Percentiles rank a stretch among this genome's conserved stretches.
Conservation (phyloP, 2,888 invertebrate species). For the Cephonodes hylas region DNA sequence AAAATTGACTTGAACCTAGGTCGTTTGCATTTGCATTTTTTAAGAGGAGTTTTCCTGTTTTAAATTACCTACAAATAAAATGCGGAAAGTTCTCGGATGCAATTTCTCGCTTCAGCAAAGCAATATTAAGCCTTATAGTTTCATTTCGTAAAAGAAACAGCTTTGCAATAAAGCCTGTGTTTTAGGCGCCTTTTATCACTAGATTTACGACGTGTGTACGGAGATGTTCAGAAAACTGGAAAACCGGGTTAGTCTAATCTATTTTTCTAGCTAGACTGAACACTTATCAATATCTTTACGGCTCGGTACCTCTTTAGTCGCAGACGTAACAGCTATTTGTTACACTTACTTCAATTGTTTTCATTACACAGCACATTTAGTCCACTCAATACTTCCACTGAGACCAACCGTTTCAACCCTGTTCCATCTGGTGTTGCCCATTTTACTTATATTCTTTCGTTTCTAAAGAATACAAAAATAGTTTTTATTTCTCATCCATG, state of each 20-base stretch:
- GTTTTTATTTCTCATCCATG: too few relatives aligned
- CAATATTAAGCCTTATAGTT: too few relatives aligned
- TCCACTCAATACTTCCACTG: neutral
- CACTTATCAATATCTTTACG: neutral
- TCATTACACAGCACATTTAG: neutral
- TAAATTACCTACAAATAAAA: too few relatives aligned
- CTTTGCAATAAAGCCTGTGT: neutral
- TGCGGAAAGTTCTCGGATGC: too few relatives aligned
- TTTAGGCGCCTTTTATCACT: neutral
- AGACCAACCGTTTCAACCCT: too few relatives aligned
- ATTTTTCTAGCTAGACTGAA: neutral
- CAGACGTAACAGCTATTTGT: neutral
- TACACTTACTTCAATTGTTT: neutral
- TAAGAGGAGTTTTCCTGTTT: too few relatives aligned
- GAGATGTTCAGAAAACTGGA: neutral
- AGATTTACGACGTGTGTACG: neutral
- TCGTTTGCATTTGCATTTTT: too few relatives aligned
- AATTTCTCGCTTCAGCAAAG: too few relatives aligned
- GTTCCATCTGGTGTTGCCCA: too few relatives aligned
- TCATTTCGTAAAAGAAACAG: neutral
- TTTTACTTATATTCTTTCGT: too few relatives aligned
- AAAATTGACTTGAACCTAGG: too few relatives aligned
- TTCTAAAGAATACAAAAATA: too few relatives aligned
- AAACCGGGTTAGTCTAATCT: neutral
- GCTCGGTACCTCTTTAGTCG: neutral